phyloP scores from a whole-genome alignment of 2,888 invertebrate species.

The Lithodes maja region DNA sequence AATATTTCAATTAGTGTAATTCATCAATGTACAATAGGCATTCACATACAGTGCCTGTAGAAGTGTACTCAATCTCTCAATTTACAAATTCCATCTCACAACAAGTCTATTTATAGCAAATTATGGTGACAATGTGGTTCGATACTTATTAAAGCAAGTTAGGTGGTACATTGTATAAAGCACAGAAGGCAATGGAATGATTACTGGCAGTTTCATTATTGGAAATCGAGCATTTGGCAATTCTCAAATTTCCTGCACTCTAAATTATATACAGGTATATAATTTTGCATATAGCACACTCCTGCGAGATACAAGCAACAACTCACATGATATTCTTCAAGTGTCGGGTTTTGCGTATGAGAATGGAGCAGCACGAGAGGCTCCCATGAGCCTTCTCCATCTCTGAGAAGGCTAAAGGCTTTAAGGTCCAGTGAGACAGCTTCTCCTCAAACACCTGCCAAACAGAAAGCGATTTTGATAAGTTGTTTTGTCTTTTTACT shows the following conservation, averaged over 20 bases:
- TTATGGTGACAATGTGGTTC: background rate
- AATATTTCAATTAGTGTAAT: conserved; percentile 10
- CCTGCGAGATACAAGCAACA: background rate
- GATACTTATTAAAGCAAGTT: background rate
- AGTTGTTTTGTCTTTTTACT: too few relatives aligned
- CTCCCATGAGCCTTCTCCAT: conserved; percentile 63
- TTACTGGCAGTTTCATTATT: conserved; percentile 12
- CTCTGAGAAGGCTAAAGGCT: conserved; percentile 60
- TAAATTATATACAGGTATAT: background rate
- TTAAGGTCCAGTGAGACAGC: conserved; percentile 61
- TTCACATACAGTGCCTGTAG: background rate
- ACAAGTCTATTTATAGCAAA: conserved; percentile 15
- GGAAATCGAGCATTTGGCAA: conserved; percentile 4
- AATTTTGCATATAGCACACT: background rate
- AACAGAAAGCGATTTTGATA: too few relatives aligned
- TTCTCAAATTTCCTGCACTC: background rate
- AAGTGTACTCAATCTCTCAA: background rate
- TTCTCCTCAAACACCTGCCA: conserved; percentile 69
- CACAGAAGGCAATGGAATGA: conserved; percentile 52
- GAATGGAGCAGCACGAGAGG: conserved; percentile 69
- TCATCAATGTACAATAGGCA: background rate
- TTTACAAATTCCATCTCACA: background rate
- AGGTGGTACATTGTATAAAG: background rate
- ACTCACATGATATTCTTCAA: conserved; percentile 65
- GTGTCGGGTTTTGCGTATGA: conserved; percentile 69